Percentiles rank a stretch among this genome's conserved stretches.
Evolutionary conservation across 2,797 vertebrate species (phyloP).

Genomic region (Rousettus madagascariensis): DNA sequence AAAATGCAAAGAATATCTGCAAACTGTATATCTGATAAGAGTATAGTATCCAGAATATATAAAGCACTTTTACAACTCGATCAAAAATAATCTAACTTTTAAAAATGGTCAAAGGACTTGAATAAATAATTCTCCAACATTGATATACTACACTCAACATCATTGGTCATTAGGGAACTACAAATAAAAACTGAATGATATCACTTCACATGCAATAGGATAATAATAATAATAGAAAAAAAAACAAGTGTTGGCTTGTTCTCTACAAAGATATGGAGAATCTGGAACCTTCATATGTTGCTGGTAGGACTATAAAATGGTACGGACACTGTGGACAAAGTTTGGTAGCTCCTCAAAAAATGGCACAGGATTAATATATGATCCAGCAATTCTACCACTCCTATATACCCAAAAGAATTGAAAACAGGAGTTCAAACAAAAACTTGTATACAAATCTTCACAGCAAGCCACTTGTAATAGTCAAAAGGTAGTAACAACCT

Average conservation of each 20-base stretch:
- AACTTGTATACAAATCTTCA: neutral
- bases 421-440: constrained; percentile 21
- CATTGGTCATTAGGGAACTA: neutral
- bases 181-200: neutral
- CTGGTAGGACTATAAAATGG: neutral
- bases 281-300: neutral
- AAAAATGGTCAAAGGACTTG: too few relatives aligned
- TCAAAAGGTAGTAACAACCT: neutral
- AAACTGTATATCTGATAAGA: neutral
- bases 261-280: neutral
- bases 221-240: neutral
- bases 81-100: neutral
- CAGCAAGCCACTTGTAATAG: neutral
- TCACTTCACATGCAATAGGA: neutral
- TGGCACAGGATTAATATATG: neutral
- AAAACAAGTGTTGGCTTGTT: neutral
- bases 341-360: neutral
- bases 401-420: neutral
- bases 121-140: too few relatives aligned
- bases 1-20: neutral
- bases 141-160: neutral
- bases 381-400: neutral
- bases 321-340: neutral
- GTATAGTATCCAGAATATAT: neutral
- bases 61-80: neutral